Percentiles rank a stretch among this genome's conserved stretches.
Evolutionary conservation across 1,140 invertebrate species (phyloP).

Genomic region (Chironomus tepperi): DNA sequence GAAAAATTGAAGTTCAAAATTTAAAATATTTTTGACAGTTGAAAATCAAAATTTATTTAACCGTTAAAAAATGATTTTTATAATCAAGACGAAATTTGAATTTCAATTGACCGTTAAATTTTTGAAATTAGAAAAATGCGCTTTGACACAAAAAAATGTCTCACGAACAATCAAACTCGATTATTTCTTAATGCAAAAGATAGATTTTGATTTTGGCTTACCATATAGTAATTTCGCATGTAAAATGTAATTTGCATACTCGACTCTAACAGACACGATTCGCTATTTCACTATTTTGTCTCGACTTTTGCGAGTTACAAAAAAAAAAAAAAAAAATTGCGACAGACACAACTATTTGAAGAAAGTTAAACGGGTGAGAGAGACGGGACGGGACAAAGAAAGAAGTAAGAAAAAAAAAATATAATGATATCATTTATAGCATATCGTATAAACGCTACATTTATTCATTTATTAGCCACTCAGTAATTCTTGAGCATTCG

Average conservation of each 20-base stretch:
- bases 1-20: no score
- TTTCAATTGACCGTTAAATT: background rate
- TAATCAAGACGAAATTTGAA: no score
- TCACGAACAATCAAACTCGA: background rate
- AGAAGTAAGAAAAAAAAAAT: background rate
- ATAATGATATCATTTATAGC: conserved; percentile 18
- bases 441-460: conserved; percentile 15
- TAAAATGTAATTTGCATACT: background rate
- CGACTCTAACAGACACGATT: background rate
- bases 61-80: no score
- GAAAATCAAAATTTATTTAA: no score
- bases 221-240: background rate
- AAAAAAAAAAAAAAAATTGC: background rate
- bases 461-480: conserved; percentile 23
- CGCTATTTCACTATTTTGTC: background rate
- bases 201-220: background rate
- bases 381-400: background rate
- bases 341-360: background rate
- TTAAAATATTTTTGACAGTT: no score
- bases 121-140: background rate
- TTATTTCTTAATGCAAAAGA: background rate
- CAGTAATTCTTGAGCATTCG: background rate
- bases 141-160: background rate
- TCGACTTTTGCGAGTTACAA: background rate
- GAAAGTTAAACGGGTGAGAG: background rate